Evolutionary conservation across 2,113 vertebrate genomes (phyloP).

Genomic region (Notechis scutatus): DNA sequence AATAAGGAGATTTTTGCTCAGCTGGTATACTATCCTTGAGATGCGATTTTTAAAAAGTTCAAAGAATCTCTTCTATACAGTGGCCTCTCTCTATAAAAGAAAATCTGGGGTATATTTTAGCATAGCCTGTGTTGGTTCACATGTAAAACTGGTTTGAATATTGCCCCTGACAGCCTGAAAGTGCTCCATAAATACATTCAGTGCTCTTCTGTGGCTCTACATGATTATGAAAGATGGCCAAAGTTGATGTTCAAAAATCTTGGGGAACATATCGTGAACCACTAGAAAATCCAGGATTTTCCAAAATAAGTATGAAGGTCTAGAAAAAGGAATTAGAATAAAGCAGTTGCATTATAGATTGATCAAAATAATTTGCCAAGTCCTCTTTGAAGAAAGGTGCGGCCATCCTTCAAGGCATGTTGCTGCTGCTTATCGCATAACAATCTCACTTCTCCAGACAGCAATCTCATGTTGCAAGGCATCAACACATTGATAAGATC

Average conservation of each 20-base stretch:
- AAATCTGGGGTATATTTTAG: not conserved
- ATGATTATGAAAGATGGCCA: not conserved
- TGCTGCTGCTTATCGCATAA: not conserved
- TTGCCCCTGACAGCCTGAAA: not conserved
- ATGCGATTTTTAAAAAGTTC: not conserved
- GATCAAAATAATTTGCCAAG: not conserved
- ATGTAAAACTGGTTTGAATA: not conserved
- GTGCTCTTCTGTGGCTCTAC: not conserved
- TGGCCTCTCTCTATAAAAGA: too few species aligned
- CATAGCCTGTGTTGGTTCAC: not conserved
- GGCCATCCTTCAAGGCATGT: not conserved
- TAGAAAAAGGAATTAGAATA: not conserved
- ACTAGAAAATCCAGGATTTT: not conserved
- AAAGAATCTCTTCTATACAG: not conserved
- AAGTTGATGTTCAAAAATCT: not conserved
- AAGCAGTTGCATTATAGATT: not conserved
- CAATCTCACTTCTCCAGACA: not conserved
- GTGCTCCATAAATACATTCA: too few species aligned
- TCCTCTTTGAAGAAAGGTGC: not conserved
- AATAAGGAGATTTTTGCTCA: not conserved
- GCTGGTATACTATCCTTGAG: not conserved
- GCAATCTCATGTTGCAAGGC: not conserved
- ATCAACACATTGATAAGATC: not conserved
- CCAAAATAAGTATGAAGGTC: not conserved
- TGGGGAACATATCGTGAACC: not conserved